Evolutionary conservation across 2,113 vertebrate genomes (phyloP).

Genomic region (Hiodon tergisus): DNA sequence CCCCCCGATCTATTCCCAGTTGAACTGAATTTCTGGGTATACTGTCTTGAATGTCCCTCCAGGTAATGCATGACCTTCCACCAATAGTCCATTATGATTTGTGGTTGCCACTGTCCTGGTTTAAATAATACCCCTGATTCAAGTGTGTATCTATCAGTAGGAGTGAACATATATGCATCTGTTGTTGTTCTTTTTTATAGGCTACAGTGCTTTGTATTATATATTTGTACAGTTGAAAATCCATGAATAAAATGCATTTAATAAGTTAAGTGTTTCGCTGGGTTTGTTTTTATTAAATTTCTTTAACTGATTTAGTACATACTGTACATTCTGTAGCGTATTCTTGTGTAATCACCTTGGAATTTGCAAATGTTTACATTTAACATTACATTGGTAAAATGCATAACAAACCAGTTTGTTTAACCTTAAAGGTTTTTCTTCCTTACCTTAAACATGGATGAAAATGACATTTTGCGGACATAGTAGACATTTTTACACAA

Average conservation of each 20-base stretch:
- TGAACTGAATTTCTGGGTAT: background rate
- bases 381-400: no score
- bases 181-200: slow-evolving; percentile 38
- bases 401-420: no score
- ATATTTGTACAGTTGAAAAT: slow-evolving; percentile 64
- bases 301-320: no score
- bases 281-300: background rate
- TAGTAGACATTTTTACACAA: no score
- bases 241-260: slow-evolving; percentile 52
- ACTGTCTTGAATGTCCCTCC: background rate
- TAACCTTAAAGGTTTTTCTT: no score
- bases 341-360: no score
- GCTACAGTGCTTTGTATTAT: slow-evolving; percentile 46
- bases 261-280: slow-evolving; percentile 10
- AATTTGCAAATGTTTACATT: no score
- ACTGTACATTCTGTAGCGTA: no score
- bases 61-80: background rate
- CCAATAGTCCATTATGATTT: background rate
- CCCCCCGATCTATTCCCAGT: background rate
- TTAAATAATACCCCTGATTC: slow-evolving; percentile 1
- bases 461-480: no score
- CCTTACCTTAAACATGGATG: no score
- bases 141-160: background rate
- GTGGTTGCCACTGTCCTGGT: slow-evolving; percentile 34
- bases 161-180: slow-evolving; percentile 15